phyloP scores from a whole-genome alignment of 2,113 vertebrate species.

The Brachyhypopomus gauderio region DNA sequence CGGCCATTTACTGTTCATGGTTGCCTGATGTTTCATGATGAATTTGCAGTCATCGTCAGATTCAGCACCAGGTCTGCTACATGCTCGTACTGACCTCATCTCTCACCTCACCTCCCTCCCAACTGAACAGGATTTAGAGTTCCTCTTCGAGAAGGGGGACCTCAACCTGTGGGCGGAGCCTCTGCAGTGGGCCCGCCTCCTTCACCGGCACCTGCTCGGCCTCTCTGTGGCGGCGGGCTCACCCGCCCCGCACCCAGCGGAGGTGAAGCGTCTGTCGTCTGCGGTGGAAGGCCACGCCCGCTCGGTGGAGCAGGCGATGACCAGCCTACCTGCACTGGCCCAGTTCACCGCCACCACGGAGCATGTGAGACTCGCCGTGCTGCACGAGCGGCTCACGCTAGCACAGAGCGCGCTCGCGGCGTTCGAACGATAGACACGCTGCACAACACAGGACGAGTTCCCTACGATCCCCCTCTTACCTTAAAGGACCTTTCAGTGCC shows the following conservation, averaged over 20 bases:
- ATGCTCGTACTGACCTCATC: too few species aligned
- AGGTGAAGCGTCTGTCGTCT: constrained; percentile 62
- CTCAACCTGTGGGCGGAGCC: constrained; percentile 94
- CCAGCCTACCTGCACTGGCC: constrained; percentile 75
- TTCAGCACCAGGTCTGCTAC: too few species aligned
- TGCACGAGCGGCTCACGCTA: constrained; percentile 72
- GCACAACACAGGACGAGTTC: not conserved
- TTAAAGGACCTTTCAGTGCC: not conserved
- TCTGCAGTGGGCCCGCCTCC: constrained; percentile 77
- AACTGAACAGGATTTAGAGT: constrained; percentile 81
- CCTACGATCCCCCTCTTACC: not conserved
- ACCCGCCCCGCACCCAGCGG: not conserved
- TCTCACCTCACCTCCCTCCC: constrained; percentile 39
- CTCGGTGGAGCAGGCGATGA: constrained; percentile 62
- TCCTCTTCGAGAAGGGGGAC: constrained; percentile 91
- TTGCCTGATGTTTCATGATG: too few species aligned
- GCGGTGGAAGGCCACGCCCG: constrained; percentile 62
- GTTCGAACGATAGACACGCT: constrained; percentile 36
- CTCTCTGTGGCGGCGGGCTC: constrained; percentile 55
- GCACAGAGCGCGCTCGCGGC: constrained; percentile 73
- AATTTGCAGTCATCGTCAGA: too few species aligned
- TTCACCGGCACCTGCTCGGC: constrained; percentile 75
- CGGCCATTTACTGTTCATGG: too few species aligned
- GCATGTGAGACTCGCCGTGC: constrained; percentile 77
- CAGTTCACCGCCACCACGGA: constrained; percentile 83